Evolutionary conservation across 53 echinoderm and acorn worm species (phyloP), one percentile per base, ranked within the genome.

Genomic region (Hippasteria phrygiana): DNA sequence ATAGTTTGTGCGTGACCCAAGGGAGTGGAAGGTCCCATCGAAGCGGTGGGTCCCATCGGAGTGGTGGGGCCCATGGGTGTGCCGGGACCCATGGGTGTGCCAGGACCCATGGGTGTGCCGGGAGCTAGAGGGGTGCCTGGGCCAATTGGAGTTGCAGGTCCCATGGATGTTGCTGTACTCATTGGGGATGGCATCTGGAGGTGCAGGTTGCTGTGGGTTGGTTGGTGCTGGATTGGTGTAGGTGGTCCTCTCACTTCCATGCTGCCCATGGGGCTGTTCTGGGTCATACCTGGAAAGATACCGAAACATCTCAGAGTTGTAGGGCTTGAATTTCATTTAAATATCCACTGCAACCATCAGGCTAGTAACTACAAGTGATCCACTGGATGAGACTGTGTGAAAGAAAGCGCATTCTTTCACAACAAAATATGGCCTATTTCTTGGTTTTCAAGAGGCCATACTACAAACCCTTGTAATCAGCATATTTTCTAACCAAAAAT

Each of bases 81-180:
- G 14, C 70, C 39, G 1, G 85, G 85, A 12, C 85, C 70, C 51
- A 85, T 10, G 0, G 92, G 92, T 16, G 83, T 88, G 43, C 88
- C 65, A 1, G 92, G 88, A 20, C 88, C 74, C 74, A 92, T 45
- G 0, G 92, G 74, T n/a, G 81, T 88, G 47, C 88, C 56, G 22
- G 88, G 78, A 16, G 81, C 92, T 2, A 80, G 82, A 29, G 75
- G 88, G 13, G 74, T 88, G 43, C 92, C 88, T 24, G 92, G 78
- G 11, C 73, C 81, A 12, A 74, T 55, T 43, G 88, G 74, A 42
- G 88, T 75, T 28, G 92, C 74, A 29, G 78, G 88, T 59, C 88
- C 92, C 82, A 92, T 92, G 24, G 92, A 73, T 6, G 88, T 85
- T 34, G 85, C 51, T 64, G 70, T 67, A 43, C 71, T 85, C 85